phyloP scores from a whole-genome alignment of 2,888 invertebrate species.

The Nomada lathburiana region DNA sequence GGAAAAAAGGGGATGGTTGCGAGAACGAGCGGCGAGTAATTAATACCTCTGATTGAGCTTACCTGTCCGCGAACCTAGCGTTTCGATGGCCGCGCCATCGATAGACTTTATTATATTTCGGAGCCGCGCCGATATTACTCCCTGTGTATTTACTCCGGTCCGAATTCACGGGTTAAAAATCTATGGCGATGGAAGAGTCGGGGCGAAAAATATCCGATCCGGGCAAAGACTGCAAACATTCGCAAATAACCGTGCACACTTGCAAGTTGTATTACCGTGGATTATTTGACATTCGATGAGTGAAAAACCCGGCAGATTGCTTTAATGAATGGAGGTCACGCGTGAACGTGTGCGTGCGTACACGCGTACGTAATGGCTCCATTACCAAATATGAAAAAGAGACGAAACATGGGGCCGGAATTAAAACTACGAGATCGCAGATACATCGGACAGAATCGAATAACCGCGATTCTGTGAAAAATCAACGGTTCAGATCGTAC shows the following conservation, averaged over 20 bases:
- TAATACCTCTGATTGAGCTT: slow-evolving; percentile 63
- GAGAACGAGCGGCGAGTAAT: slow-evolving; percentile 49
- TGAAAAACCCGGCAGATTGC: slow-evolving; percentile 21
- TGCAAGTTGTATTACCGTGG: slow-evolving; percentile 38
- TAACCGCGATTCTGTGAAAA: neutral
- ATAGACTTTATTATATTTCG: slow-evolving; percentile 48
- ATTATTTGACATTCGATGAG: slow-evolving; percentile 45
- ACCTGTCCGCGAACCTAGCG: slow-evolving; percentile 39
- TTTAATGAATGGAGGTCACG: neutral
- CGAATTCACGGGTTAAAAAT: slow-evolving; percentile 27
- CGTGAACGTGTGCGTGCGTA: neutral
- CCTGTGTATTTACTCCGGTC: slow-evolving; percentile 13
- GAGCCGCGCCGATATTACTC: slow-evolving; percentile 3
- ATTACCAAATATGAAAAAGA: neutral
- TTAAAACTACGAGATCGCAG: neutral
- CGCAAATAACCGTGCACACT: slow-evolving; percentile 35
- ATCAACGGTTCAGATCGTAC: slow-evolving; percentile 5
- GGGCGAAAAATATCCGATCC: slow-evolving; percentile 18
- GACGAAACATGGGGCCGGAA: neutral
- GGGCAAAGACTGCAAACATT: slow-evolving; percentile 22
- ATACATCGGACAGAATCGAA: neutral
- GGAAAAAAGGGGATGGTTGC: slow-evolving; percentile 22
- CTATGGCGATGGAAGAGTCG: neutral
- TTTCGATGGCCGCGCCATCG: slow-evolving; percentile 17
- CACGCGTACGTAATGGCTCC: neutral